Evolutionary conservation across 2,797 vertebrate genomes (phyloP), one percentile per base, ranked within the genome.

Genomic region (Remorina albescens): DNA sequence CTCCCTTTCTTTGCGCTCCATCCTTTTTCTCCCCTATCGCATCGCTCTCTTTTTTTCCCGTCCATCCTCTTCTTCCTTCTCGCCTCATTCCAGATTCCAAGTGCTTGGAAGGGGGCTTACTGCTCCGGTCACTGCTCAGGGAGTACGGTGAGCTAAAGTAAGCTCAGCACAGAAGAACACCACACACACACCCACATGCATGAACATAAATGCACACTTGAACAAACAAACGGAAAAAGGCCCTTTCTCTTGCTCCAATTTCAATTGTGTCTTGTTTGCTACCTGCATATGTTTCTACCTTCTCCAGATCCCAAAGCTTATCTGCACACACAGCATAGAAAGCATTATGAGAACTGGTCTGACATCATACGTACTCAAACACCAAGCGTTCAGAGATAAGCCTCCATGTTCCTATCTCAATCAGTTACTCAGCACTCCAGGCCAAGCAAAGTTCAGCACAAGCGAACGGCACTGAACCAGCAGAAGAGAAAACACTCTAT

Each of bases 81-180:
- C 72, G 82, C 86, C 71, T 90, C 84, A 67, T 84, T 91, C 80
- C 82, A 70, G 76, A 89, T 92, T 93, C 90, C 88, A 90, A 93
- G 89, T 78, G 86, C 83, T 89, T 88, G 89, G 90, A 91, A 28
- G 61, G 36, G 80, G 71, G 79, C 81, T 78, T 19, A 16, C 71
- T 80, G 89, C 88, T 92, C 83, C 83, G 90, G 92, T 90, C 84
- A 86, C 85, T 89, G 93, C 90, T 94, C 84, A 49, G 93, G 93
- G 94, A 94, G 84, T 89, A 76, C 53, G 74, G 81, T 56, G 76
- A 89, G 88, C 85, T 83, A 76, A 92, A 92, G 90, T 91, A 85
- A 85, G 86, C 89, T 61, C 70, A 23, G 59, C 46, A 75, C 68
- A 57, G 73, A 77, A 75, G 68, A 81, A 86, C 84, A 86, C 78